Percentiles rank a stretch among this genome's conserved stretches.
Evolutionary conservation across 2,113 vertebrate species (phyloP).

Genomic region (Oreotrochilus melanogaster): DNA sequence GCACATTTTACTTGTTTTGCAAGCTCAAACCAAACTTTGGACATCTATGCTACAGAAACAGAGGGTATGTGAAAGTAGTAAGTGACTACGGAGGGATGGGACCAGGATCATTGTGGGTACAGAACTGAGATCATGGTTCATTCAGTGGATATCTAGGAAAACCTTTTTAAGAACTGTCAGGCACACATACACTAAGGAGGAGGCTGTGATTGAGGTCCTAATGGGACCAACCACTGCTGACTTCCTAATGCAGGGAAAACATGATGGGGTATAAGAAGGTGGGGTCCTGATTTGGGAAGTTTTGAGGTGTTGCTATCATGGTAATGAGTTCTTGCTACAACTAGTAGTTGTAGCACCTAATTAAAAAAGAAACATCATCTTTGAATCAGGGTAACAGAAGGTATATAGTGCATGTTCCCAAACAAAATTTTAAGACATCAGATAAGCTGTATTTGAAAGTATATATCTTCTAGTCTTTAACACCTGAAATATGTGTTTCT

Average conservation of each 20-base stretch:
- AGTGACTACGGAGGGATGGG: not conserved
- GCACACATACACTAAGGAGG: not conserved
- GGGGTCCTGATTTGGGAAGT: not conserved
- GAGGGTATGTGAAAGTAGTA: not conserved
- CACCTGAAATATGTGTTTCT: not conserved
- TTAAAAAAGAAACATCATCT: not conserved
- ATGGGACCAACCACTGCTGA: not conserved
- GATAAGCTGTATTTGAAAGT: not conserved
- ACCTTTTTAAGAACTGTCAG: not conserved
- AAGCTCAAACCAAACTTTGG: not conserved
- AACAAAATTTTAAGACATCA: not conserved
- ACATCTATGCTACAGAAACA: not conserved
- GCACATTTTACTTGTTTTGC: not conserved
- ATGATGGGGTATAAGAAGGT: not conserved
- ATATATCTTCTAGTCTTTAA: not conserved
- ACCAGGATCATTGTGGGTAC: not conserved
- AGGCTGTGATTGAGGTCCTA: not conserved
- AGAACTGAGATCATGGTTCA: not conserved
- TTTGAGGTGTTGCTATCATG: not conserved
- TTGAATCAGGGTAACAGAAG: not conserved
- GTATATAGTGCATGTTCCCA: not conserved
- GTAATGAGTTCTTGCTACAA: not conserved
- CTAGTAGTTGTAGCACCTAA: not conserved
- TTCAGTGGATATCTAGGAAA: not conserved
- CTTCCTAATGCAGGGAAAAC: not conserved